Conservation (phyloP, 2,797 vertebrate species). For the Tympanoctomys barrerae region DNA sequence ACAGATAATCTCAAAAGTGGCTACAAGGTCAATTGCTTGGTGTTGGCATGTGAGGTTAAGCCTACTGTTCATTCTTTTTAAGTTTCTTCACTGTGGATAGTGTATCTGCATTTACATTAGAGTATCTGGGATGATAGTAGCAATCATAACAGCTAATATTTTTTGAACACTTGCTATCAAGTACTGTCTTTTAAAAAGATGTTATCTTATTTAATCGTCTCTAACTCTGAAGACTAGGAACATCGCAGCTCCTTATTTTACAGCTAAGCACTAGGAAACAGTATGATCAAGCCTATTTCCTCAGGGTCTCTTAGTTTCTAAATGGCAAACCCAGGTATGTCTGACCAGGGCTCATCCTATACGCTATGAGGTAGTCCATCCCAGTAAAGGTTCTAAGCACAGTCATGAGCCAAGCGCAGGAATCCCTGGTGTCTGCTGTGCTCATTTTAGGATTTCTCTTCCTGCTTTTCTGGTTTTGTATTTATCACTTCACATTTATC, state of each 20-base stretch:
- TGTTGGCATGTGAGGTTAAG: background rate
- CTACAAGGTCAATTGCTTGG: background rate
- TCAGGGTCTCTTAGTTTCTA: background rate
- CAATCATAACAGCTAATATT: slow-evolving; percentile 1
- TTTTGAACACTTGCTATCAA: background rate
- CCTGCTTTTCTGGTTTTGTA: background rate
- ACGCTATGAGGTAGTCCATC: background rate
- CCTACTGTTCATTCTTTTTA: background rate
- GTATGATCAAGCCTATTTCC: background rate
- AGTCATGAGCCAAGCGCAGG: background rate
- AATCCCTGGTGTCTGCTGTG: background rate
- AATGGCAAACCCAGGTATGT: background rate
- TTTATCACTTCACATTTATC: background rate
- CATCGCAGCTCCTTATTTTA: background rate
- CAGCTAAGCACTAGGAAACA: slow-evolving; percentile 2
- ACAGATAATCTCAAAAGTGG: background rate
- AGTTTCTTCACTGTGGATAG: background rate
- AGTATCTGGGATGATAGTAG: background rate
- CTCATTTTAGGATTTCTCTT: slow-evolving; percentile 13
- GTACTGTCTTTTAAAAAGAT: background rate
- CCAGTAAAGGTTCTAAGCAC: background rate
- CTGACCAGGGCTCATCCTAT: background rate
- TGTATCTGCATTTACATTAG: background rate
- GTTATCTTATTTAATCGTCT: background rate
- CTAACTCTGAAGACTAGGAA: background rate